Percentiles rank a stretch among this genome's conserved stretches.
phyloP scores from a whole-genome alignment of 2,888 invertebrate genomes.

The Lepeophtheirus nordmannii region DNA sequence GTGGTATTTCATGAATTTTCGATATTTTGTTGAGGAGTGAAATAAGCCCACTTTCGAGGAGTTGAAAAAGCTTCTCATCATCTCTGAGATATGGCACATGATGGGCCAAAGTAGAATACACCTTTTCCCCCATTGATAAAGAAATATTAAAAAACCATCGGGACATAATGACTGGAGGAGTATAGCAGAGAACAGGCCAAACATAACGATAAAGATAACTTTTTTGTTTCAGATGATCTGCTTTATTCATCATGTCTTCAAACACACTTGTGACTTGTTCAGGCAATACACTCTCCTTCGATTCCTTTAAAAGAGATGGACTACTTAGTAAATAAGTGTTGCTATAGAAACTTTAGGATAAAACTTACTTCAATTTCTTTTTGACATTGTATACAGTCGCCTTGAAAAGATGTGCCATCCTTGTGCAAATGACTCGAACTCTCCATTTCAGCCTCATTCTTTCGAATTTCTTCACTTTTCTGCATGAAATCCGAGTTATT shows the following conservation, averaged over 20 bases:
- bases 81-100: background rate
- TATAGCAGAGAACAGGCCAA: background rate
- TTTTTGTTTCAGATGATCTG: background rate
- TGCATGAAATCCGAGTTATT: background rate
- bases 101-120: background rate
- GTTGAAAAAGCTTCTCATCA: background rate
- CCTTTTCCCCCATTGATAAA: background rate
- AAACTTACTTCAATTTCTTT: background rate
- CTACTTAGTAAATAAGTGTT: too few relatives aligned
- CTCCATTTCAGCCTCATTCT: background rate
- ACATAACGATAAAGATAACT: slow-evolving; percentile 8
- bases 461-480: slow-evolving; percentile 3
- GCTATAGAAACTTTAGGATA: too few relatives aligned
- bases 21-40: slow-evolving; percentile 4
- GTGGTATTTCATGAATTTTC: background rate
- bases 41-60: background rate
- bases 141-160: background rate
- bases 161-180: slow-evolving; percentile 5
- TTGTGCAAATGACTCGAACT: background rate
- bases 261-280: background rate
- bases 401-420: background rate
- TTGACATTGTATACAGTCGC: background rate
- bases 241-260: background rate
- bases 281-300: background rate
- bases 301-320: background rate